Evolutionary conservation across 1,140 invertebrate genomes (phyloP).

Genomic region (Globodera rostochiensis): DNA sequence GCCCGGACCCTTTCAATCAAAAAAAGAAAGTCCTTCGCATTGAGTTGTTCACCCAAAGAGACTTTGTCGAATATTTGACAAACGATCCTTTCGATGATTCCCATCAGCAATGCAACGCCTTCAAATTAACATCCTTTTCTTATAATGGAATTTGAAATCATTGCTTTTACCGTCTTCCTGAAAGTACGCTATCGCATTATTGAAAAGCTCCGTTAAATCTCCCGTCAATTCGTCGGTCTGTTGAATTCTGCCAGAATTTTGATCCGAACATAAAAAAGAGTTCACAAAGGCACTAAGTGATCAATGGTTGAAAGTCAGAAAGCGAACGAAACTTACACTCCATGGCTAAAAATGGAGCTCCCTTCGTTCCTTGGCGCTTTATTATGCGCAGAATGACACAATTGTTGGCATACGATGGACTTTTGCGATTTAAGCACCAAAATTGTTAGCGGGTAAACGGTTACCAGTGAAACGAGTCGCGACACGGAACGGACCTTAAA

Average conservation of each 20-base stretch:
- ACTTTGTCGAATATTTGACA: constrained; percentile 32
- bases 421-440: constrained; percentile 55
- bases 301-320: constrained; percentile 19
- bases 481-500: constrained; percentile 44
- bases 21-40: constrained; percentile 26
- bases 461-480: constrained; percentile 43
- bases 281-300: background rate
- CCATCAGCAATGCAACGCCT: constrained; percentile 43
- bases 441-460: constrained; percentile 45
- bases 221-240: constrained; percentile 33
- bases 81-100: constrained; percentile 38
- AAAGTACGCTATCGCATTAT: constrained; percentile 52
- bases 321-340: constrained; percentile 18
- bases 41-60: constrained; percentile 38
- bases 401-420: constrained; percentile 53
- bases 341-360: constrained; percentile 6
- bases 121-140: background rate
- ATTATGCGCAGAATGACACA: constrained; percentile 20
- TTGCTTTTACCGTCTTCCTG: constrained; percentile 38
- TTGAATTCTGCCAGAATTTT: constrained; percentile 39
- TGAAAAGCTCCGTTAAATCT: constrained; percentile 44
- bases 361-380: background rate
- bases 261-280: background rate
- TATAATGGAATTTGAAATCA: background rate
- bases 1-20: constrained; percentile 38